These are phyloP conservation scores for Pedetes capensis DNA, from an alignment of 2,113 vertebrate species.

Conservation along the genomic window DNA sequence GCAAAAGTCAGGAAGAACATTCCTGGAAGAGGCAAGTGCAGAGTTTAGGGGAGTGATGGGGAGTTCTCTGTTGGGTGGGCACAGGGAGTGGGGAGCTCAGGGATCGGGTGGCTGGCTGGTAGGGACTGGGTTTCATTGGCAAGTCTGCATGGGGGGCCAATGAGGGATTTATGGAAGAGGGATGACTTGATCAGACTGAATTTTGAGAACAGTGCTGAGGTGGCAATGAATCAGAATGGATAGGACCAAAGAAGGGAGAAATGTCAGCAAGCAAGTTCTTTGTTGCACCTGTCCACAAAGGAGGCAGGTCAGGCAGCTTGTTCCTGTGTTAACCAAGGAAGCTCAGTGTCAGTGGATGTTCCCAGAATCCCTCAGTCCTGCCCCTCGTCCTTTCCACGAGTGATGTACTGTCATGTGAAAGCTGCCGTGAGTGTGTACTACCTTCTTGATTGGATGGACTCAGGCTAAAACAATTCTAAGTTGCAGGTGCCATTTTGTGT, in stretches of 20 bases:
- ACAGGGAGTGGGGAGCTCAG: not conserved
- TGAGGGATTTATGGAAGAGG: not conserved
- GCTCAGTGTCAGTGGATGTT: not conserved
- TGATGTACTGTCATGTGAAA: not conserved
- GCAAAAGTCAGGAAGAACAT: not conserved
- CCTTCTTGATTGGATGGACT: not conserved
- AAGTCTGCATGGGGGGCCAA: not conserved
- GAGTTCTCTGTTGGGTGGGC: not conserved
- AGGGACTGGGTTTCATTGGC: not conserved
- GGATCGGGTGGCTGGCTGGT: not conserved
- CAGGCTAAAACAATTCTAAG: not conserved
- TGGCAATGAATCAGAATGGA: not conserved
- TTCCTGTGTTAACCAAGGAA: accelerated
- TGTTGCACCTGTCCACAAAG: not conserved
- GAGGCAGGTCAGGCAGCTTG: not conserved
- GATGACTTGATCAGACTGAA: not conserved
- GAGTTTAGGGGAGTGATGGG: no score
- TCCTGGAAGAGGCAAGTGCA: not conserved
- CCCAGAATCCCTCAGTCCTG: not conserved
- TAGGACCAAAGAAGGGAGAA: not conserved
- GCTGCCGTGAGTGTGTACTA: accelerated
- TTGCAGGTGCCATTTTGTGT: not conserved
- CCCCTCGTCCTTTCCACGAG: not conserved
- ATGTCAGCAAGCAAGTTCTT: not conserved
- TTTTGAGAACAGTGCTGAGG: not conserved